A percentile compares a stretch with the other conserved stretches of the same genome.
Conservation (phyloP, 2,113 vertebrate genomes). For the Tauraco erythrolophus region DNA sequence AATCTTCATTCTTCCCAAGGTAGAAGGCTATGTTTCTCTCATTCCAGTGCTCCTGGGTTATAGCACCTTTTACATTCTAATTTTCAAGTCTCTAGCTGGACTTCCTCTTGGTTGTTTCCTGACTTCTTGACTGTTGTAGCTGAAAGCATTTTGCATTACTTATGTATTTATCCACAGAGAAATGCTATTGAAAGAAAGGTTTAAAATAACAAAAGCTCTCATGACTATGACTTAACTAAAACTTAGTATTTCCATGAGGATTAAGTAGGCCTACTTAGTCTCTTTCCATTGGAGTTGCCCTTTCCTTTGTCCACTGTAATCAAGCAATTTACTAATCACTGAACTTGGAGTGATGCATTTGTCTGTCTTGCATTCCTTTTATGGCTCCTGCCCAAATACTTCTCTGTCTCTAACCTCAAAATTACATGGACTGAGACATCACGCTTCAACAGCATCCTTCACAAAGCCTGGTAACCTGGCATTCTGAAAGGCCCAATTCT, state of each 20-base stretch:
- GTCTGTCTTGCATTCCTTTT: background rate
- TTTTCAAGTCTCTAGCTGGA: background rate
- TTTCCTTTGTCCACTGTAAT: background rate
- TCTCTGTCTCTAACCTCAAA: background rate
- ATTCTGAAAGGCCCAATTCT: background rate
- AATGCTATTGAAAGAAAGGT: background rate
- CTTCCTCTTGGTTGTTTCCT: background rate
- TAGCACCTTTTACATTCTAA: background rate
- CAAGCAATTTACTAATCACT: background rate
- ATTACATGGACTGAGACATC: background rate
- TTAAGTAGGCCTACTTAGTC: background rate
- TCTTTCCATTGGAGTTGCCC: background rate
- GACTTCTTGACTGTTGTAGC: background rate
- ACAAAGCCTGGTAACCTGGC: background rate
- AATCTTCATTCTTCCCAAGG: background rate
- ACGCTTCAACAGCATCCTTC: background rate
- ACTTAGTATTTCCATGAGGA: background rate
- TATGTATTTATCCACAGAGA: background rate
- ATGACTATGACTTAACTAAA: background rate
- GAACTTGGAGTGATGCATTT: background rate
- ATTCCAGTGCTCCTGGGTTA: background rate
- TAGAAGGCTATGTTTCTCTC: background rate
- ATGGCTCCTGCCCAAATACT: background rate
- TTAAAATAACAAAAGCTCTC: background rate
- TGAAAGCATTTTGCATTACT: background rate